A percentile compares a stretch with the other conserved stretches of the same genome.
These are phyloP conservation scores for Misgurnus anguillicaudatus DNA, from an alignment of 2,113 vertebrate genomes.

Conservation along the genomic window DNA sequence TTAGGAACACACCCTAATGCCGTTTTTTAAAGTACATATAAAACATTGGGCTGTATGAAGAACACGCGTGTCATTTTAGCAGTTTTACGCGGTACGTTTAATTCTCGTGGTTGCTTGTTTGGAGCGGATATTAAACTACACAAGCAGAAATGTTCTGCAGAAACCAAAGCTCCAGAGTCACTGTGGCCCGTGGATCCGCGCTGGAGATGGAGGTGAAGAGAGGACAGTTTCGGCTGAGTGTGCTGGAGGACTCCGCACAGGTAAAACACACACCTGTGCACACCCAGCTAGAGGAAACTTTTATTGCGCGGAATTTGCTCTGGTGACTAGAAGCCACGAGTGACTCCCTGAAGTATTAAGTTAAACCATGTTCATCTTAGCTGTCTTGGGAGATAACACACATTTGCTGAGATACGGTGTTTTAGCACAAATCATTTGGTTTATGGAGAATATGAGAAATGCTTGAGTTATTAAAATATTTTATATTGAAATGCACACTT, in stretches of 20 bases:
- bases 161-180: slow-evolving; percentile 35
- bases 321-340: no score
- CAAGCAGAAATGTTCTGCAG: slow-evolving; percentile 19
- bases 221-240: slow-evolving; percentile 26
- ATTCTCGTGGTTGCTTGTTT: background rate
- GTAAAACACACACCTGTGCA: background rate
- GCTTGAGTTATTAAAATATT: no score
- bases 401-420: no score
- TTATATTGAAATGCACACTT: no score
- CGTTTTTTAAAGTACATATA: background rate
- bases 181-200: slow-evolving; percentile 38
- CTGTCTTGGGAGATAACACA: no score
- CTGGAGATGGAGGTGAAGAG: slow-evolving; percentile 39
- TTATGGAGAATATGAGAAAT: no score
- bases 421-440: no score
- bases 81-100: background rate
- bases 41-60: background rate
- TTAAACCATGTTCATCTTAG: no score
- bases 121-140: background rate
- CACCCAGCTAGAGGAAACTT: background rate
- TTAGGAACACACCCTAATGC: background rate
- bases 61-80: background rate
- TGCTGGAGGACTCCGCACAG: slow-evolving; percentile 34
- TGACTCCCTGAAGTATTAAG: no score
- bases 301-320: no score